Evolutionary conservation across 23 tunicate species (phyloP), one percentile per base, ranked within the genome.

Genomic region (Styela clava): DNA sequence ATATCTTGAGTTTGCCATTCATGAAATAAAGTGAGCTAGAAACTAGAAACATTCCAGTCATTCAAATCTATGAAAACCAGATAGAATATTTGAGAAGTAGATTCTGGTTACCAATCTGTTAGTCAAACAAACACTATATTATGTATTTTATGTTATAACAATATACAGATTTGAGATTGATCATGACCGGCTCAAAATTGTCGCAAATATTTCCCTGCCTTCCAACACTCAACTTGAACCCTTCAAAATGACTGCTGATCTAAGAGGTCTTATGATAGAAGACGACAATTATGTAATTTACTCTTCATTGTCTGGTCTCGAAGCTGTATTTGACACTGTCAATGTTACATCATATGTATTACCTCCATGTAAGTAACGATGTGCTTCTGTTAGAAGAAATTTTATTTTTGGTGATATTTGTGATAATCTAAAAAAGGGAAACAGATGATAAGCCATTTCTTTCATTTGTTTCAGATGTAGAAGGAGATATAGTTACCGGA

Each of bases 121-220:
- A n/a, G n/a, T n/a, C n/a, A n/a, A n/a, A n/a, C n/a, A n/a, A n/a
- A n/a, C n/a, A n/a, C n/a, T n/a, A n/a, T n/a, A n/a, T n/a, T n/a
- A n/a, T n/a, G n/a, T n/a, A n/a, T n/a, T n/a, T n/a, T n/a, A n/a
- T n/a, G n/a, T n/a, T n/a, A n/a, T n/a, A n/a, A n/a, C n/a, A n/a
- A n/a, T n/a, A n/a, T 74, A 27, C 79, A 88, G 94, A 73, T 78
- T 88, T 73, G 94, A 88, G 34, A 68, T 44, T 12, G 56, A 44
- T 44, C 56, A 44, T 44, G 56, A 44, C 12, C 56, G 56, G 1
- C 27, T 89, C 27, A 74, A 74, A 63, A 29, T 74, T 51, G 62
- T 89, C 31, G 85, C 83, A 0, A 81, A 84, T 36, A 74, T 85
- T 20, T 69, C 87, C 20, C 24, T 90, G 85, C 19, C 68, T 3